Evolutionary conservation across 1,140 invertebrate species (phyloP).

Genomic region (Lerema accius): DNA sequence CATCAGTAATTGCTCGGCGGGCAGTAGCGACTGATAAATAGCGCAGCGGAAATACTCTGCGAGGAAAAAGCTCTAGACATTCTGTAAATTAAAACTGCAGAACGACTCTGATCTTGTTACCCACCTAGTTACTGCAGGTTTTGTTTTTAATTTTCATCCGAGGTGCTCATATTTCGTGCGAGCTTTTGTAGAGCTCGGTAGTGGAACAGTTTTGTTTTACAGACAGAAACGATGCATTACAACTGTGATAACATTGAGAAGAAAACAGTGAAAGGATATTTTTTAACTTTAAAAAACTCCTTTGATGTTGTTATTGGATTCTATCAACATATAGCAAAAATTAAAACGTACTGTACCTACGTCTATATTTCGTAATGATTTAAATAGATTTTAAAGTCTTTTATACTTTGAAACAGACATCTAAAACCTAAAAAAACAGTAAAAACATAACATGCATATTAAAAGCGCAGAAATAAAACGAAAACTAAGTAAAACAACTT

Average conservation of each 20-base stretch:
- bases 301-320: no score
- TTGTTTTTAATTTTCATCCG: conserved; percentile 1
- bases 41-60: conserved; percentile 56
- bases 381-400: no score
- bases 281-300: no score
- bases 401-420: no score
- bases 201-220: conserved; percentile 37
- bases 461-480: no score
- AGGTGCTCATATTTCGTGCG: conserved; percentile 2
- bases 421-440: no score
- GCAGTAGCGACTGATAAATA: conserved; percentile 67
- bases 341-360: no score
- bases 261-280: no score
- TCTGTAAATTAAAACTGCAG: conserved; percentile 62
- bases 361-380: no score
- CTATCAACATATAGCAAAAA: no score
- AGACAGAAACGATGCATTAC: neutral
- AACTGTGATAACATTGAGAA: neutral
- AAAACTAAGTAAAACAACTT: neutral
- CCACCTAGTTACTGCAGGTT: conserved; percentile 28
- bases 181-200: neutral
- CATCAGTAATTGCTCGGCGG: conserved; percentile 68
- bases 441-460: no score
- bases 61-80: conserved; percentile 58
- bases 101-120: conserved; percentile 46